Percentiles rank a stretch among this genome's conserved stretches.
phyloP scores from a whole-genome alignment of 2,888 invertebrate genomes.

The Campoletis raptor region DNA sequence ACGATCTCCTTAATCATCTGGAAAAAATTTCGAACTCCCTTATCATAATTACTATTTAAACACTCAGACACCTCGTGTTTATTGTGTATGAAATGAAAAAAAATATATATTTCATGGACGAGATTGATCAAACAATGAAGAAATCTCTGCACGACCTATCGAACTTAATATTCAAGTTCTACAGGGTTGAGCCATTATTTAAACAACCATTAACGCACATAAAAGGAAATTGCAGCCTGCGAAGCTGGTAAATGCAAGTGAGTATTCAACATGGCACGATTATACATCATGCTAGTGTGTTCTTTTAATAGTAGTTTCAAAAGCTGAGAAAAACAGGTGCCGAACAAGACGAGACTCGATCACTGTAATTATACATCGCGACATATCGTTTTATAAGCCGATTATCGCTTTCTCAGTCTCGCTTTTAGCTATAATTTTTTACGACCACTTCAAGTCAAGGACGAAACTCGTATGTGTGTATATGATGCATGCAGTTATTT shows the following conservation, averaged over 20 bases:
- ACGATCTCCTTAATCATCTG: too few relatives aligned
- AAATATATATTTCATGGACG: not conserved
- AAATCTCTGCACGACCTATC: not conserved
- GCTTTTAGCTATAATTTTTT: constrained; percentile 32
- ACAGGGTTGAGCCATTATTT: not conserved
- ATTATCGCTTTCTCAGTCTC: constrained; percentile 49
- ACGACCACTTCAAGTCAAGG: constrained; percentile 51
- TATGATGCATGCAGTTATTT: constrained; percentile 37
- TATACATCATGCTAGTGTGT: not conserved
- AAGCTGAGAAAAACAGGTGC: constrained; percentile 44
- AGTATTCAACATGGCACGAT: not conserved
- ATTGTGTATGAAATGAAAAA: not conserved
- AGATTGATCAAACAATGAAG: not conserved
- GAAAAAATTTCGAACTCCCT: not conserved
- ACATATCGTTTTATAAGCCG: constrained; percentile 51
- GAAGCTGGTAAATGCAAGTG: not conserved
- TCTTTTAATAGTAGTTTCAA: constrained; percentile 10
- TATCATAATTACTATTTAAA: not conserved
- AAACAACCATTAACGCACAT: constrained; percentile 7
- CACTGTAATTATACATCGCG: constrained; percentile 54
- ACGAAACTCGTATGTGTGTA: constrained; percentile 21
- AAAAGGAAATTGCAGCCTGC: constrained; percentile 17
- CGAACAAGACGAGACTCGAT: constrained; percentile 12
- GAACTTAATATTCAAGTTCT: not conserved
- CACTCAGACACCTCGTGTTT: not conserved